Percentiles rank a stretch among this genome's conserved stretches.
phyloP scores from a whole-genome alignment of 2,113 vertebrate genomes.

The Hyaena hyaena region DNA sequence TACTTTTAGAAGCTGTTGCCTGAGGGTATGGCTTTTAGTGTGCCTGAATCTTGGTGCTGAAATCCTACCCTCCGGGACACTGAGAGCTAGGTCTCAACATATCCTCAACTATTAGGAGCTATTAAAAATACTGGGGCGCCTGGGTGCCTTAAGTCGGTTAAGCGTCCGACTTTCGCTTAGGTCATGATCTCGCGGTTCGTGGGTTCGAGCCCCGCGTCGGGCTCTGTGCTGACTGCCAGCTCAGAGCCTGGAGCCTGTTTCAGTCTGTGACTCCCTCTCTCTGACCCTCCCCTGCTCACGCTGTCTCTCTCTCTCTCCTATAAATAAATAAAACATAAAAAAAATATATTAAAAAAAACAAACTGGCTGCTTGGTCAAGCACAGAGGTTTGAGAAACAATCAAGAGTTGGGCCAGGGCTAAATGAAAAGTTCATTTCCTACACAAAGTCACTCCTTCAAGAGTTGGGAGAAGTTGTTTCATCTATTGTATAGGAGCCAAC shows the following conservation, averaged over 20 bases:
- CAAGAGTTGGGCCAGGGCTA: not conserved
- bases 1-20: not conserved
- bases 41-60: not conserved
- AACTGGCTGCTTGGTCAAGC: not conserved
- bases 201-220: too few species aligned
- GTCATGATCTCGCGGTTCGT: too few species aligned
- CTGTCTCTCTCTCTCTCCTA: too few species aligned
- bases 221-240: too few species aligned
- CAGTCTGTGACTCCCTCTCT: too few species aligned
- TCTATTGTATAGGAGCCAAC: not conserved
- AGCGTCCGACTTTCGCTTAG: too few species aligned
- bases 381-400: not conserved
- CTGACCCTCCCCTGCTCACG: too few species aligned
- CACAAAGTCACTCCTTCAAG: not conserved
- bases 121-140: not conserved
- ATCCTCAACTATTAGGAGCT: not conserved
- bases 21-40: not conserved
- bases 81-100: not conserved
- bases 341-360: too few species aligned
- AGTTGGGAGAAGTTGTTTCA: not conserved
- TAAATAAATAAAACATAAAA: too few species aligned
- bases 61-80: not conserved
- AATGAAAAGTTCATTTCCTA: not conserved
- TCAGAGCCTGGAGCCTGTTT: too few species aligned
- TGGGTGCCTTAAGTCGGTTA: too few species aligned